A percentile compares a stretch with the other conserved stretches of the same genome.
Conservation (phyloP, 2,797 vertebrate genomes). For the Tachyglossus aculeatus region DNA sequence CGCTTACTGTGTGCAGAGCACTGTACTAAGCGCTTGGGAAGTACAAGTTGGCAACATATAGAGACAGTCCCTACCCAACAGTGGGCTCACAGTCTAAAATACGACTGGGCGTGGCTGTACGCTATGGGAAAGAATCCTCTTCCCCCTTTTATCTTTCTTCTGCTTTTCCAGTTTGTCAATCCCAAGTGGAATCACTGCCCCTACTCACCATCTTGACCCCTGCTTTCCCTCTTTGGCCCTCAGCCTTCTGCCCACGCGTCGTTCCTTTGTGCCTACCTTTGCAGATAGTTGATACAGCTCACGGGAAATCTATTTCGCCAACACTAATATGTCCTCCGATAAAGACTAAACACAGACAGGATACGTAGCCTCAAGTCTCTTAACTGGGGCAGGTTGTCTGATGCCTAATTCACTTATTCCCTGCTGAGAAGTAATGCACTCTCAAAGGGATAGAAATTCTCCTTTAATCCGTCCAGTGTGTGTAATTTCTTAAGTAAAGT, state of each 20-base stretch:
- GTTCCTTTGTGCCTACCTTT: slow-evolving; percentile 2
- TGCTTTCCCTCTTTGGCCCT: neutral
- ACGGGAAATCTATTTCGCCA: no score
- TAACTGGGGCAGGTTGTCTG: neutral
- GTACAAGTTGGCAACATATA: no score
- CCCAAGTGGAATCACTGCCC: neutral
- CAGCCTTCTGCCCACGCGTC: neutral
- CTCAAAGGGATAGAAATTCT: neutral
- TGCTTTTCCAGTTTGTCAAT: neutral
- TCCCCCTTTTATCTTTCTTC: neutral
- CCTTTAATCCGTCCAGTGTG: slow-evolving; percentile 24
- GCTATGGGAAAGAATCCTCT: neutral
- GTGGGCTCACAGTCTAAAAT: no score
- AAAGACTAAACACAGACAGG: no score
- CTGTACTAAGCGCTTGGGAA: no score
- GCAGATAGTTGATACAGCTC: no score
- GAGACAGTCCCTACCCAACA: no score
- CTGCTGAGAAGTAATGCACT: neutral
- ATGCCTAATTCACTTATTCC: neutral
- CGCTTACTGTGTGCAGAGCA: no score
- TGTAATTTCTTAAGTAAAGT: slow-evolving; percentile 34
- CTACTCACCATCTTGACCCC: no score
- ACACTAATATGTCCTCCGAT: no score
- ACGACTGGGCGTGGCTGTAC: no score
- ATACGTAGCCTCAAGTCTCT: no score